phyloP scores from a whole-genome alignment of 2,888 invertebrate species.

The Philereme transversata region DNA sequence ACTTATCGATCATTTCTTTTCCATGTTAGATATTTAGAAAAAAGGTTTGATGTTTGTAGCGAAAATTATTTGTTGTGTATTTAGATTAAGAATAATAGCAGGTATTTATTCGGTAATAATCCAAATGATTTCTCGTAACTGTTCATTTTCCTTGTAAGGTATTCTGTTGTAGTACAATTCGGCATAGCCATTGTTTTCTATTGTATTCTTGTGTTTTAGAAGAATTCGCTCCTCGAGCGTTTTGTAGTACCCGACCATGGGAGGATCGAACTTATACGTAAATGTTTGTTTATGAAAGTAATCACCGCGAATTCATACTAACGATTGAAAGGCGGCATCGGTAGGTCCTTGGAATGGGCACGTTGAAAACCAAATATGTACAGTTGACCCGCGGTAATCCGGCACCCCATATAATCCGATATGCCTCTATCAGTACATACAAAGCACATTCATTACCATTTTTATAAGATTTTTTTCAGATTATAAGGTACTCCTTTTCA shows the following conservation, averaged over 20 bases:
- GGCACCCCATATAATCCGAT: too few species aligned
- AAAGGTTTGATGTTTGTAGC: constrained; percentile 26
- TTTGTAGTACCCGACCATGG: constrained; percentile 14
- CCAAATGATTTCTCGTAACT: constrained; percentile 21
- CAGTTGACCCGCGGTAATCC: too few species aligned
- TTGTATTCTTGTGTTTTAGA: constrained; percentile 48
- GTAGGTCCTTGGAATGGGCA: too few species aligned
- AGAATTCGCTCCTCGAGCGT: constrained; percentile 43
- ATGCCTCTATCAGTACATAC: too few species aligned
- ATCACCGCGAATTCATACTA: too few species aligned
- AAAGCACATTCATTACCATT: too few species aligned
- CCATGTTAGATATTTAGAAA: constrained; percentile 20
- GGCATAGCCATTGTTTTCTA: constrained; percentile 62
- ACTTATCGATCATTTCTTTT: constrained; percentile 16
- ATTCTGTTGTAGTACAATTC: constrained; percentile 62
- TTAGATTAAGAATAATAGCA: constrained; percentile 29
- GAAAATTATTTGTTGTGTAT: constrained; percentile 26
- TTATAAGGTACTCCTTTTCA: too few species aligned
- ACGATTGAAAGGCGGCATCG: too few species aligned
- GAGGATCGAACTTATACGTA: constrained; percentile 14
- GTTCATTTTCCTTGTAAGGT: constrained; percentile 21
- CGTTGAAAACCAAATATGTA: too few species aligned
- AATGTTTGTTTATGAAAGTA: too few species aligned
- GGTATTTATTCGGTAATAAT: constrained; percentile 27
- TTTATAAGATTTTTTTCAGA: too few species aligned